Base-by-base conservation (phyloP, 1,140 invertebrate genomes). In the Homalodisca vitripennis region DNA sequence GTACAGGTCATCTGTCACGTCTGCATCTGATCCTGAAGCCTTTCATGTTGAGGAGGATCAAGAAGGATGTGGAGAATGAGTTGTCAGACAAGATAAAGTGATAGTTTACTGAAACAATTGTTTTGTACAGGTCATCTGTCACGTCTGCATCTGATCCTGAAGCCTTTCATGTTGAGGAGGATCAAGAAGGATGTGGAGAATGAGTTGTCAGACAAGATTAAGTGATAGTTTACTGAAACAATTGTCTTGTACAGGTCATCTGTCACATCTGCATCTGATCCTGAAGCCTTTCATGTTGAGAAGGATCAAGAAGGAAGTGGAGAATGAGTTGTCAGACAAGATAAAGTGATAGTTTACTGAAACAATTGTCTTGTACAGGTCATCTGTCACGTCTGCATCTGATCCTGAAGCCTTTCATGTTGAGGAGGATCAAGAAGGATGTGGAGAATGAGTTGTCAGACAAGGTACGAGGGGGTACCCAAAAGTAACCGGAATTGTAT, bases 121-220 rank as follows among this genome's bases (percentile, higher is more conserved):
- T n/a, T 76, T 74, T 70, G 85, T 87, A 72, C 79, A 95, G 93
- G 95, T 77, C 95, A 98, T 82, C 83, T 98, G 32, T 95, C 94
- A n/a, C 84, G 96, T 47, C 79, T 98, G 0, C 95, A 98, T 77
- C 92, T 95, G 90, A 98, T 98, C 74, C 79, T 98, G 34, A 98
- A 98, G 77, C 96, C 95, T 1, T 98, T 98, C 74, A 98, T 98
- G 95, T 84, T 98, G 76, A 84, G 95, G 55, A 84, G 96, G 76
- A 95, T 98, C 32, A 98, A 98, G 77, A 97, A 97, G 75, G 95
- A 98, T 79, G 96, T 98, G 0, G 95, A 98, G 78, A 97, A 98
- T 82, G 95, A 98, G 79, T 80, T 98, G 0, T 96, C 95, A 0
- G 95, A 98, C 78, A 98, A 98, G 83, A 96, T 98, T 76, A 91